Percentiles rank a stretch among this genome's conserved stretches.
Evolutionary conservation across 2,888 invertebrate genomes (phyloP).

Genomic region (Nymphalis urticae): DNA sequence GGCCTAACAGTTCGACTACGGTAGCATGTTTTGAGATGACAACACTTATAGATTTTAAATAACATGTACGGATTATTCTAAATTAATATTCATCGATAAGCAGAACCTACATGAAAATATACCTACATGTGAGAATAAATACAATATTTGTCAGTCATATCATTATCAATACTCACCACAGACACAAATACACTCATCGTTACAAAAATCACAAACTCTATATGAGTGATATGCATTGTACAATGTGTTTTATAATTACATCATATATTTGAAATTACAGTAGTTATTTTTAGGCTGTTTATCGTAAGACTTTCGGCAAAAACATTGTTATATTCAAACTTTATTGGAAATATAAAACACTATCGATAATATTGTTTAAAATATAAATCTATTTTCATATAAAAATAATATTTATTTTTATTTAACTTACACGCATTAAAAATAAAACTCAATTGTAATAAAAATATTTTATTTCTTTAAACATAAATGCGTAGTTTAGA

Average conservation of each 20-base stretch:
- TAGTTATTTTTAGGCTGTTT: neutral
- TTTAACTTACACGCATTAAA: neutral
- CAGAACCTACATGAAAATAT: too few relatives aligned
- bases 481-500: neutral
- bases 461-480: neutral
- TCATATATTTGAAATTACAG: neutral
- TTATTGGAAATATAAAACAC: conserved; percentile 11
- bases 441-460: neutral
- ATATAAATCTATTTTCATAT: neutral
- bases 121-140: too few relatives aligned
- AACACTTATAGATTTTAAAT: too few relatives aligned
- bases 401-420: neutral
- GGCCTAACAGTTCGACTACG: too few relatives aligned
- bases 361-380: neutral
- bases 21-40: too few relatives aligned
- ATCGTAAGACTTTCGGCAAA: neutral
- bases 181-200: neutral
- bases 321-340: neutral
- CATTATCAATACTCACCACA: conserved; percentile 15
- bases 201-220: conserved; percentile 3
- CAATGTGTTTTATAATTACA: conserved; percentile 16
- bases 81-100: too few relatives aligned
- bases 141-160: too few relatives aligned
- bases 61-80: too few relatives aligned
- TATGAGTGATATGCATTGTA: conserved; percentile 17